phyloP scores from a whole-genome alignment of 2,888 invertebrate species.

The Xestia ashworthii region DNA sequence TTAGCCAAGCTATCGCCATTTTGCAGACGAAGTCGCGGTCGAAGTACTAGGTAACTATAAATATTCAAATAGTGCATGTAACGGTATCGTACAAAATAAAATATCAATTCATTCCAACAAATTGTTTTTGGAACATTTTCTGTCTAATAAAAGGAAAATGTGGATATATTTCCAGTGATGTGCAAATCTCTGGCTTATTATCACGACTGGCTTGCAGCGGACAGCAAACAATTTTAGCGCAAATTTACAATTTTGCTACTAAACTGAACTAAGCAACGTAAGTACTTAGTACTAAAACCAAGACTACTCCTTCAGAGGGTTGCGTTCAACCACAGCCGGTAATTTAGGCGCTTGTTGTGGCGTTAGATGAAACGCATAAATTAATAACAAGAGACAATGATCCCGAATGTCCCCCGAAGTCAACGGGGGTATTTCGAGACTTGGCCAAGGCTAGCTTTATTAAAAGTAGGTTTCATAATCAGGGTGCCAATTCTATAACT shows the following conservation, averaged over 20 bases:
- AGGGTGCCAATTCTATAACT: neutral
- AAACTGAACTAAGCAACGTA: neutral
- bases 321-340: neutral
- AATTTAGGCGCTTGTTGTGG: slow-evolving; percentile 8
- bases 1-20: too few species aligned
- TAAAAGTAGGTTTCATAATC: neutral
- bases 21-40: too few species aligned
- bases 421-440: neutral
- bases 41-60: neutral
- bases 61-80: neutral
- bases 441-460: slow-evolving; percentile 14
- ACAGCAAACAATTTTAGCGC: neutral
- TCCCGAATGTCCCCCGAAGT: slow-evolving; percentile 8
- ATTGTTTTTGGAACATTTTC: neutral
- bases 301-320: neutral
- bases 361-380: slow-evolving; percentile 39
- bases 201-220: too few species aligned
- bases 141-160: neutral
- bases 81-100: neutral
- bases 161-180: neutral
- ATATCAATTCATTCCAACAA: neutral
- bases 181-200: neutral
- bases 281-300: neutral
- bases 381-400: slow-evolving; percentile 34
- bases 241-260: neutral